Base-by-base conservation (phyloP, 2,888 invertebrate species). In the Empis livida region DNA sequence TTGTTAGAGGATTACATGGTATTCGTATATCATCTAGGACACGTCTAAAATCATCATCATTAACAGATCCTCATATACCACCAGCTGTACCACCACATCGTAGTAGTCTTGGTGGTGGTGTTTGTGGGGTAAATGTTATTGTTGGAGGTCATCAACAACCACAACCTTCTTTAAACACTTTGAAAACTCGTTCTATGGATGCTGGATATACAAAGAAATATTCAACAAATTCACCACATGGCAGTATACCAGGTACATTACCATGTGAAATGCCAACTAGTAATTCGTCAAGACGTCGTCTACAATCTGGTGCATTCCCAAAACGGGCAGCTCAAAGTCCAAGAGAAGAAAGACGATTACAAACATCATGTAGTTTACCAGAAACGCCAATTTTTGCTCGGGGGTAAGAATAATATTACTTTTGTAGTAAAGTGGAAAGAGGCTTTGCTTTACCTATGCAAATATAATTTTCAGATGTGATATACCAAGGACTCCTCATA, bases 361-460 rank as follows among this genome's bases (percentile, higher is more conserved):
- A 88, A 67, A 88, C 88, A 5, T 88, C 88, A 1, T 88, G 87
- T 56, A 88, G 88, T 59, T 72, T 89, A 49, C 89, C 89, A n/a
- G 89, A 89, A 71, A 89, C 89, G 2, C 88, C 89, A 1, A 87
- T 89, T 51, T 89, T 89, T 66, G 85, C 87, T 5, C 75, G 89
- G 55, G 86, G 86, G 69, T 68, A 53, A 53, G 43, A 20, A 27
- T 27, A 27, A 27, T 27, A 27, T 27, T 8, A 2, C 2, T 27
- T 27, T 39, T 3, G 20, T 14, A 9, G n/a, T n/a, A n/a, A n/a
- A n/a, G n/a, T n/a, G n/a, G n/a, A n/a, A n/a, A n/a, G n/a, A n/a
- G n/a, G n/a, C n/a, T n/a, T n/a, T n/a, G n/a, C n/a, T n/a, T n/a
- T n/a, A n/a, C n/a, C n/a, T n/a, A n/a, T n/a, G n/a, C n/a, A n/a